Evolutionary conservation across 2,888 invertebrate genomes (phyloP), one percentile per base, ranked within the genome.

Genomic region (Athalia cordata): DNA sequence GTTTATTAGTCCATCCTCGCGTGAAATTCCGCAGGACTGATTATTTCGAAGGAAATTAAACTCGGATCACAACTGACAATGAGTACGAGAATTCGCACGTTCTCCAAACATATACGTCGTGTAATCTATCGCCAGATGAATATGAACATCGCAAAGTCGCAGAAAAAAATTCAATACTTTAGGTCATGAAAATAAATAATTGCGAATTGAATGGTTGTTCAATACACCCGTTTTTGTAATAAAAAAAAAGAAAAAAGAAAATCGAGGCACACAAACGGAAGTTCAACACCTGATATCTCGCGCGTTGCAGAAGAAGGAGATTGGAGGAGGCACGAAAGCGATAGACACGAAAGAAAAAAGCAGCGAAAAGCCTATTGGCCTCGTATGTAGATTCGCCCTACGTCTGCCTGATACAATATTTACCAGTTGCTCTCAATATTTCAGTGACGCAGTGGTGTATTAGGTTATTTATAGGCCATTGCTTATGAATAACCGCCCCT

Each of bases 381-480:
- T 62, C 75, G 77, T 77, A 77, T 77, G 77, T 77, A 77, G 77
- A 77, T 77, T 67, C 77, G 61, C 77, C 70, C 77, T 67, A 75
- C 75, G 75, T 61, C 47, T 70, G 70, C 78, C 80, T 78, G 79
- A 82, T 82, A 83, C 81, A 83, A 86, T 85, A 86, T 87, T 85
- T 85, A 87, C 83, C 81, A 81, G 82, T 81, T 79, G 82, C 81
- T 85, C 86, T 87, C 85, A 88, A 88, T 88, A 88, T 89, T 89
- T 89, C 85, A 88, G 84, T 82, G 83, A 83, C 81, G 83, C 79
- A 80, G 82, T 81, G 80, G 80, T 84, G 81, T 83, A 82, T 83
- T 87, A 81, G 84, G 84, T 88, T 89, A 89, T 89, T 88, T 89
- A 89, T 88, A 86, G 86, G 80, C 85, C 86, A 87, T 87, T 87